Base-by-base conservation (phyloP, 1,140 invertebrate genomes). In the Cydia pomonella region DNA sequence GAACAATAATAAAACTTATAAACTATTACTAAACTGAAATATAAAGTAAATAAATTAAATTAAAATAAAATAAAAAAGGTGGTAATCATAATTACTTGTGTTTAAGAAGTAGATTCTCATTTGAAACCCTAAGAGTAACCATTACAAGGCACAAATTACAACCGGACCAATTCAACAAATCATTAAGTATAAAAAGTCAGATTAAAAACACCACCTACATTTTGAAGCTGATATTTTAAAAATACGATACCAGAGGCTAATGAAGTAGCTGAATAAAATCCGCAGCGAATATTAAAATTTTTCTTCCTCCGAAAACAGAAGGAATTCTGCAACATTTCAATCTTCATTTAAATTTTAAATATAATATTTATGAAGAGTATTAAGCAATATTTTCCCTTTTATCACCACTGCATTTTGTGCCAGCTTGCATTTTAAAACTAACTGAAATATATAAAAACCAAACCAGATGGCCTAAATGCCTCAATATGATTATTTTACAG, bases 301-400 rank as follows among this genome's bases (percentile, higher is more conserved):
- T 50, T 23, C 53, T n/a, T 7, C 53, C 53, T 50, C 4, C n/a
- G 16, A 59, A 59, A 59, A 9, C 6, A 59, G 18, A 59, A 59
- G 18, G 53, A 59, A 59, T 4, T 59, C 2, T 12, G 47, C n/a
- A 21, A 59, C 53, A 59, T 59, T 59, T 59, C 18, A 10, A 23
- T 59, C 53, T 59, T 23, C 18, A 59, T 59, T 59, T 59, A 59
- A 59, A 59, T 59, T 21, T 59, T 59, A 59, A 59, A 59, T 59
- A 21, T 21, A 9, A 21, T 21, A 59, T 59, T 59, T 59, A 59
- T 59, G 18, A 59, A 21, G 53, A n/a, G n/a, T 0, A 50, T 50
- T 47, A 47, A 47, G 16, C 44, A 47, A 47, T 47, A 47, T 18
- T n/a, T 50, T 50, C 12, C 38, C 47, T 50, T 50, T 50, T 50